phyloP scores from a whole-genome alignment of 2,797 vertebrate genomes.

The Mionectes olivaceus region DNA sequence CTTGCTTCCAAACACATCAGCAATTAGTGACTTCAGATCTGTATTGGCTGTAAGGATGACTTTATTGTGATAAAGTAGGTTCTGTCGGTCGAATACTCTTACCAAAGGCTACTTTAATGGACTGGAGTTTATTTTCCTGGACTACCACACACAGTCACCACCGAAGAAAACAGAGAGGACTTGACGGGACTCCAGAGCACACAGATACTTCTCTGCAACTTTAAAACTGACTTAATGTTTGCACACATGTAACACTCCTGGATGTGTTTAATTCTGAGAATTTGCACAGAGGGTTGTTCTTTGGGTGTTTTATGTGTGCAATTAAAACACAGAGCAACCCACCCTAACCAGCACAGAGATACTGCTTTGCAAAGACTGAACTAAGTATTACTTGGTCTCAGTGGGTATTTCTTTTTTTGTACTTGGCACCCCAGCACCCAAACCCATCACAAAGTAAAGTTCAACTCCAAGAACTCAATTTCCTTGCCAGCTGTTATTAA shows the following conservation, averaged over 20 bases:
- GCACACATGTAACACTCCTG: not conserved
- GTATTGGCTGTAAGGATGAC: not conserved
- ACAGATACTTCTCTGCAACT: not conserved
- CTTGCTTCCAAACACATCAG: constrained; percentile 38
- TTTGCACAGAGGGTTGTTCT: not conserved
- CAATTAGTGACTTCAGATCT: constrained; percentile 7
- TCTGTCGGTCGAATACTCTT: not conserved
- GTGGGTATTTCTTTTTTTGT: not conserved
- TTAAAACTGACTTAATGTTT: not conserved
- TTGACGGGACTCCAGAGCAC: not conserved
- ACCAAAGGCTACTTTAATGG: constrained; percentile 2
- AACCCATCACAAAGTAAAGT: not conserved
- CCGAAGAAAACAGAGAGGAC: not conserved
- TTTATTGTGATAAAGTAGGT: not conserved
- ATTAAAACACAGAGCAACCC: not conserved
- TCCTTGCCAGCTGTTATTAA: not conserved
- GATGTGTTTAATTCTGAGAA: not conserved
- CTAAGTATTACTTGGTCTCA: not conserved
- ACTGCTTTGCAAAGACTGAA: not conserved
- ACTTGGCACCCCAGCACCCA: not conserved
- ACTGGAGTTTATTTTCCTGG: constrained; percentile 30
- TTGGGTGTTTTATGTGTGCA: not conserved
- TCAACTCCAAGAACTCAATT: not conserved
- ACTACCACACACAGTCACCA: constrained; percentile 15
- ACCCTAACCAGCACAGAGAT: not conserved